Percentiles rank a stretch among this genome's conserved stretches.
Conservation (phyloP, 2,797 vertebrate species). For the Coendou prehensilis region DNA sequence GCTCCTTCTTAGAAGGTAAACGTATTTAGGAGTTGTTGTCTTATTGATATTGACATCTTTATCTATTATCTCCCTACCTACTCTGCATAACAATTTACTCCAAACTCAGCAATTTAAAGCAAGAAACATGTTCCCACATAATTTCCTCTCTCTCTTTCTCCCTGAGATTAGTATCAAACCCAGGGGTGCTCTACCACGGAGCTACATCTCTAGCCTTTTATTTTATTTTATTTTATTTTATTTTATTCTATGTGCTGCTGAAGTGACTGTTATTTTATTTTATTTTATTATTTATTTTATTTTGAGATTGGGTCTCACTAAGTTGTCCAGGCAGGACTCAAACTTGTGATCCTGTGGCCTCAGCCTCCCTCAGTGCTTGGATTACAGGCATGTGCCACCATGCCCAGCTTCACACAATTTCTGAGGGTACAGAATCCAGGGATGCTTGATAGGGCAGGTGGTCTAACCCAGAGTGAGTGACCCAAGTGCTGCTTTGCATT, state of each 20-base stretch:
- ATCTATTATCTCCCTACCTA: not conserved
- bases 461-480: not conserved
- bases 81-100: not conserved
- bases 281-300: not conserved
- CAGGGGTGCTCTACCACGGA: not conserved
- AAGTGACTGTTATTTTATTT: not conserved
- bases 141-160: not conserved
- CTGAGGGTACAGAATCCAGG: not conserved
- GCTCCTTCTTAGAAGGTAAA: not conserved
- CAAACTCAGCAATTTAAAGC: conserved; percentile 34
- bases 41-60: not conserved
- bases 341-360: not conserved
- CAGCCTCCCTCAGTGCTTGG: not conserved
- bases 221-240: not conserved
- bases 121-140: not conserved
- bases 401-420: not conserved
- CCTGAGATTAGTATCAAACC: not conserved
- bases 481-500: conserved; percentile 16
- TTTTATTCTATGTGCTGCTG: not conserved
- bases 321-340: not conserved
- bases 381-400: not conserved
- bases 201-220: not conserved
- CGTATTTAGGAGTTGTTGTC: not conserved
- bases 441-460: not conserved
- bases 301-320: not conserved